Evolutionary conservation across 1,140 invertebrate species (phyloP), one percentile per base, ranked within the genome.

Genomic region (Drosophila fuyamai): DNA sequence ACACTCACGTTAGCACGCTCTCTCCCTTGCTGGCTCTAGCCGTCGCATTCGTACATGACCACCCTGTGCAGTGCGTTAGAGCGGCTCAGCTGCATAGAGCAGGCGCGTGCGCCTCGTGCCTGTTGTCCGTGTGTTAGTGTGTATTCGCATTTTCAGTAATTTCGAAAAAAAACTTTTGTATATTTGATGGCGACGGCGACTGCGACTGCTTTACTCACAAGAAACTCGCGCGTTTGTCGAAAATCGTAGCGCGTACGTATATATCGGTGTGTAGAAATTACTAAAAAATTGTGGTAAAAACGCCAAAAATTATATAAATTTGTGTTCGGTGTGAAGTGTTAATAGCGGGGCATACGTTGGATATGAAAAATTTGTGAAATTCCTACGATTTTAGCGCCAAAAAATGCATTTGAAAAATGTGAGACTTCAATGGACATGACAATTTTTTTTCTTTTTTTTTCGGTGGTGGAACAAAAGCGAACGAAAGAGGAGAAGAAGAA

Each of bases 181-280:
- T 91, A 92, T 92, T 92, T 92, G 90, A 88, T 85, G 90, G 85
- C 81, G 83, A 88, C 82, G 62, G 66, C 82, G 82, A 81, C 81
- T 74, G 35, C 82, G 82, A 81, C 81, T 74, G 35, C 29, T 32
- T 76, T 83, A 83, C 81, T 81, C 81, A 78, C 74, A 81, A 88
- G 81, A 88, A 91, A 91, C 48, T 51, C 86, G 86, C 90, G 90
- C 90, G 83, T 83, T 89, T 88, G 84, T 88, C 83, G 83, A 89
- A 88, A 86, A 89, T 79, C 75, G 80, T 88, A 88, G 76, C 83
- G 88, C 90, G 82, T 91, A 91, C 85, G 76, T 91, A 81, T 79
- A 81, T 79, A 81, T 85, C 78, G 78, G 84, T 89, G 82, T 79
- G 86, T 90, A 73, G 79, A 92, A 92, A 91, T 90, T 91, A 80